These are phyloP conservation scores for Gorsachius goisagi DNA, from an alignment of 2,113 vertebrate genomes.

Conservation along the genomic window DNA sequence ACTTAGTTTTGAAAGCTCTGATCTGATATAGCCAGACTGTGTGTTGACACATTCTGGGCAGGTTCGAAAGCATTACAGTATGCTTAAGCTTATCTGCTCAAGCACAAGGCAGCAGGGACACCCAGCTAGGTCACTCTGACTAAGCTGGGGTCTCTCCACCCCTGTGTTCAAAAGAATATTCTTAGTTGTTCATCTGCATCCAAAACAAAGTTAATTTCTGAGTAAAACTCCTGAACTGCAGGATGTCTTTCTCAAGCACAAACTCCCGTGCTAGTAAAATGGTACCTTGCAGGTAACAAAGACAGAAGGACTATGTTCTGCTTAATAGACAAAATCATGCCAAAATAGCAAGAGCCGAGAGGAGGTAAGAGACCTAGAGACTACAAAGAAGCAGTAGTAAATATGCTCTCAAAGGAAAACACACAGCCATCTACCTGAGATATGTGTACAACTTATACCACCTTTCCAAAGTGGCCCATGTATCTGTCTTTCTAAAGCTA, in stretches of 20 bases:
- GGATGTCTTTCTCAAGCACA: neutral
- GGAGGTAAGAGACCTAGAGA: neutral
- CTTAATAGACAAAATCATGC: neutral
- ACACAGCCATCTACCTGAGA: neutral
- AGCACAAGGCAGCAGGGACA: neutral
- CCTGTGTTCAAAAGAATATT: neutral
- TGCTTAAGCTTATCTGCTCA: neutral
- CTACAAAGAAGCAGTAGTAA: neutral
- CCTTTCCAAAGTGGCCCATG: neutral
- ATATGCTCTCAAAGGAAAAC: neutral
- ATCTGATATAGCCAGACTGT: neutral
- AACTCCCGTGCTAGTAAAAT: neutral
- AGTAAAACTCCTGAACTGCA: neutral
- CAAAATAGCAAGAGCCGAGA: neutral
- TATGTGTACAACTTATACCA: fast-evolving
- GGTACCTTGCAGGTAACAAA: neutral
- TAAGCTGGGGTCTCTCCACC: neutral
- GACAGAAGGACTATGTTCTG: neutral
- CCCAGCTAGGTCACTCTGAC: neutral
- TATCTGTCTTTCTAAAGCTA: neutral
- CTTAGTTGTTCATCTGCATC: neutral
- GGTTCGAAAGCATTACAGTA: neutral
- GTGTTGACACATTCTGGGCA: neutral
- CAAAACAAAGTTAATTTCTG: neutral
- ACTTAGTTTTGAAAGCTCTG: neutral